Conservation (phyloP, 2,113 vertebrate species). For the Argyrosomus japonicus region DNA sequence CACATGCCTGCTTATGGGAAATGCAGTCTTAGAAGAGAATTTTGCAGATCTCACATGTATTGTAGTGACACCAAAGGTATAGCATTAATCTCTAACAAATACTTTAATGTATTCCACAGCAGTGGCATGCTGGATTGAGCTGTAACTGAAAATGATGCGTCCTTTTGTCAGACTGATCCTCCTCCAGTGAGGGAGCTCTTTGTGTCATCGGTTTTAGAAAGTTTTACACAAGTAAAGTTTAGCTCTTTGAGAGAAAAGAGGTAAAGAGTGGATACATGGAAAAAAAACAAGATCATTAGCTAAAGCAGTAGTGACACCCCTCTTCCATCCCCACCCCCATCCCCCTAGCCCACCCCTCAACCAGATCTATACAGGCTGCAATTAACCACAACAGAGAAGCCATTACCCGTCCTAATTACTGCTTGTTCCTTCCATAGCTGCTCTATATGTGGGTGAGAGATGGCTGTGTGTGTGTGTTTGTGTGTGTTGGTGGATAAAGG, state of each 20-base stretch:
- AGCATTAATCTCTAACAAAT: too few relatives aligned
- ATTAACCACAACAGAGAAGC: slow-evolving; percentile 80
- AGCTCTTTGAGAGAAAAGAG: background rate
- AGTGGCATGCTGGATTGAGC: too few relatives aligned
- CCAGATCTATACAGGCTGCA: slow-evolving; percentile 70
- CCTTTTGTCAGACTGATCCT: background rate
- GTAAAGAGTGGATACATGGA: background rate
- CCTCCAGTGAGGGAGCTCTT: background rate
- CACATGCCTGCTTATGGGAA: too few relatives aligned
- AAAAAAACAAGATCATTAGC: slow-evolving; percentile 36
- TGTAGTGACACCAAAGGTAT: too few relatives aligned
- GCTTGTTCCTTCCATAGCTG: slow-evolving; percentile 69
- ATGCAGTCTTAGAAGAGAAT: too few relatives aligned
- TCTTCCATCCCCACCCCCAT: background rate
- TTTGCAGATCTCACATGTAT: too few relatives aligned
- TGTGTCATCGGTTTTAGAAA: background rate
- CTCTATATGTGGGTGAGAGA: slow-evolving; percentile 58
- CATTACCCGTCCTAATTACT: slow-evolving; percentile 77
- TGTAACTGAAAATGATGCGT: too few relatives aligned
- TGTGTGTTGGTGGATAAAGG: background rate
- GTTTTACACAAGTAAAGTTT: slow-evolving; percentile 25
- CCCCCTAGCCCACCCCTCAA: background rate
- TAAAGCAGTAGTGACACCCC: slow-evolving; percentile 32
- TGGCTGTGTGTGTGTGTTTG: slow-evolving; percentile 14
- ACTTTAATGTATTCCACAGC: too few relatives aligned